Percentiles rank a stretch among this genome's conserved stretches.
Conservation (phyloP, 1,140 invertebrate species). For the Drosophila obscura region DNA sequence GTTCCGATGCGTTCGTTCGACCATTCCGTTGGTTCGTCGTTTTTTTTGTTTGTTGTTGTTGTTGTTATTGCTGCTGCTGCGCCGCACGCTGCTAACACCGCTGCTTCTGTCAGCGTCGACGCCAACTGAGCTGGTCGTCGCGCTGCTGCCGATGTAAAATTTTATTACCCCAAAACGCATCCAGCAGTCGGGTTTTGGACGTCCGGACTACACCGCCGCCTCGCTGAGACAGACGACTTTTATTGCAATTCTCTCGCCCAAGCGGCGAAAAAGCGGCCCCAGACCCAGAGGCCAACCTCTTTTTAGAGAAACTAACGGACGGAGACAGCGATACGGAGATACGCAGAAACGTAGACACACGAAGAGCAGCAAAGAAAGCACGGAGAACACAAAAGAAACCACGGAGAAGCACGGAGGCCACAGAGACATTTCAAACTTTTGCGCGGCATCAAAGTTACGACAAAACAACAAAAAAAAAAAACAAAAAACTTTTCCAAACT, state of each 20-base stretch:
- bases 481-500: conserved; percentile 50
- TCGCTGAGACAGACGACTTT: conserved; percentile 57
- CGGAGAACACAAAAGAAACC: not conserved
- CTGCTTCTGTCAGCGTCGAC: conserved; percentile 32
- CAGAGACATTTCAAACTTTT: conserved; percentile 32
- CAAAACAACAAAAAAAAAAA: conserved; percentile 14
- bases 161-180: conserved; percentile 81
- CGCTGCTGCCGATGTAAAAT: conserved; percentile 71
- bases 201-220: conserved; percentile 77
- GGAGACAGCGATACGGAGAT: too few species aligned
- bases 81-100: conserved; percentile 2
- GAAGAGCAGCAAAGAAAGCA: too few species aligned
- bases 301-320: not conserved
- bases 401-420: not conserved
- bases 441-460: conserved; percentile 10
- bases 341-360: too few species aligned
- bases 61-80: not conserved
- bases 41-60: too few species aligned
- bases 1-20: conserved; percentile 4
- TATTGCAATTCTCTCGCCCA: conserved; percentile 56
- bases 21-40: conserved; percentile 20
- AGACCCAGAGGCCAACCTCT: too few species aligned
- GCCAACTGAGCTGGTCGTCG: conserved; percentile 31
- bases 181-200: conserved; percentile 81
- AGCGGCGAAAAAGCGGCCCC: conserved; percentile 25